Percentiles rank a stretch among this genome's conserved stretches.
Evolutionary conservation across 2,888 invertebrate species (phyloP).

Genomic region (Latrodectus hesperus): DNA sequence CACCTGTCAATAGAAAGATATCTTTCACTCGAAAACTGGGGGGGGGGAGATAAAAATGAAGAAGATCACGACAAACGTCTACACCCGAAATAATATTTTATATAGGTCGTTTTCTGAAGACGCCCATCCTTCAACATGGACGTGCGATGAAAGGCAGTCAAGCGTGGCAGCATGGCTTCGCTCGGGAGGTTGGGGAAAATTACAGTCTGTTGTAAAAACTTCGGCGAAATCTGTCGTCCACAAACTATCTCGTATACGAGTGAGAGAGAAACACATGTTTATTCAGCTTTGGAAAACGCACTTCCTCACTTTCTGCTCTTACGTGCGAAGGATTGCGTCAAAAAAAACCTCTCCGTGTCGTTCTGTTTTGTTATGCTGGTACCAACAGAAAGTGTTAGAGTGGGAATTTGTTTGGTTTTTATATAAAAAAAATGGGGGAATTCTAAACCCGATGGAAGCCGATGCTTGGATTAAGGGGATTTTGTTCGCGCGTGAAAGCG

Average conservation of each 20-base stretch:
- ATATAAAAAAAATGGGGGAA: neutral
- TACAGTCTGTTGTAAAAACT: conserved; percentile 8
- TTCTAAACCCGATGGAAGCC: conserved; percentile 26
- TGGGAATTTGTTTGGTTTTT: neutral
- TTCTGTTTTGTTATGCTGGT: neutral
- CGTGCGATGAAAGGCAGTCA: neutral
- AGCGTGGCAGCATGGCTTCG: neutral
- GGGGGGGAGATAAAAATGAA: neutral
- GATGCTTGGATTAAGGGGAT: conserved; percentile 39
- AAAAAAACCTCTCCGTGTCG: neutral
- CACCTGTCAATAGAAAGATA: neutral
- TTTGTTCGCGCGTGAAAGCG: conserved; percentile 13
- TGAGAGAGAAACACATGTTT: conserved; percentile 30
- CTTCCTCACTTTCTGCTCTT: conserved; percentile 37
- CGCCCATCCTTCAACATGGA: neutral
- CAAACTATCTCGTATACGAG: neutral
- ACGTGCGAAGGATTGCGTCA: conserved; percentile 4
- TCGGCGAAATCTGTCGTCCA: neutral
- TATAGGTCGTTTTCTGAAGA: neutral
- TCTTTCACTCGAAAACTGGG: neutral
- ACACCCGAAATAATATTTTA: neutral
- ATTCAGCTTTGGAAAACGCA: conserved; percentile 45
- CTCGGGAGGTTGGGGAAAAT: neutral
- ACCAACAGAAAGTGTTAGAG: too few species aligned
- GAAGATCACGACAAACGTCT: neutral